phyloP scores from a whole-genome alignment of 2,113 vertebrate genomes.

The Pyrgilauda ruficollis region DNA sequence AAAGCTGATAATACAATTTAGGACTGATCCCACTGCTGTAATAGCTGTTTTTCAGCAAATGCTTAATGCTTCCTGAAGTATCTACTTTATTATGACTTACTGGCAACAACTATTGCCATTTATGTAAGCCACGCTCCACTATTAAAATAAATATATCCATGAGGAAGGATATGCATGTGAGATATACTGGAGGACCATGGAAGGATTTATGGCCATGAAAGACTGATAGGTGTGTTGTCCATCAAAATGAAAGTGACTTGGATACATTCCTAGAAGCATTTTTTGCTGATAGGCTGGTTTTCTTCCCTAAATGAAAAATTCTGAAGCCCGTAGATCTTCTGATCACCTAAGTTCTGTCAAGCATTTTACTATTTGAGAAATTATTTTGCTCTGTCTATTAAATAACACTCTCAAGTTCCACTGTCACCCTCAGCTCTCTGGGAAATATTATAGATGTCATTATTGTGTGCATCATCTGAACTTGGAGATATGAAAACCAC shows the following conservation, averaged over 20 bases:
- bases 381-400: neutral
- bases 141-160: neutral
- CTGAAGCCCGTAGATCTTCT: neutral
- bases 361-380: neutral
- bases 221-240: neutral
- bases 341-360: neutral
- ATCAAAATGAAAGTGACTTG: neutral
- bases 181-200: neutral
- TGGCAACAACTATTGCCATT: neutral
- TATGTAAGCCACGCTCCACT: neutral
- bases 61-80: neutral
- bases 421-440: neutral
- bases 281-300: neutral
- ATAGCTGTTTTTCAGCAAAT: neutral
- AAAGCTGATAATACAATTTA: neutral
- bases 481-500: neutral
- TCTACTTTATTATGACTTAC: neutral
- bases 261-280: neutral
- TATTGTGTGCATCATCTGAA: neutral
- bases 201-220: neutral
- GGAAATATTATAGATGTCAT: neutral
- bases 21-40: neutral
- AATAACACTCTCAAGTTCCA: neutral
- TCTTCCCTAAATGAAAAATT: neutral
- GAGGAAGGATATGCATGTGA: neutral